Conservation (phyloP, 1,140 invertebrate species). For the Macrosteles quadrilineatus region DNA sequence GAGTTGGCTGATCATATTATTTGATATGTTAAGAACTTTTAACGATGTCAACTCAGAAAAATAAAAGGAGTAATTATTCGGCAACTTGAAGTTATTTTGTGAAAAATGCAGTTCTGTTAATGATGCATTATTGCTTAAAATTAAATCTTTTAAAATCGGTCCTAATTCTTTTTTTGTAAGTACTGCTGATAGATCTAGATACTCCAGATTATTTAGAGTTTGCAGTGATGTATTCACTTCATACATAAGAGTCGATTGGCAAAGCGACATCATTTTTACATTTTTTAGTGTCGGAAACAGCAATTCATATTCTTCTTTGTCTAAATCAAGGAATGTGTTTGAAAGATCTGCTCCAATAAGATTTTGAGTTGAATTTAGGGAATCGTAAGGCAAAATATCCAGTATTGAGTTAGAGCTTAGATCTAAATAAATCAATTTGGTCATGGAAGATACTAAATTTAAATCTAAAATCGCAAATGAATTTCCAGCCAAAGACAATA, state of each 20-base stretch:
- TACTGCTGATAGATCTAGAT: conserved; percentile 4
- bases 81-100: background rate
- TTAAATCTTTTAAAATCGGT: background rate
- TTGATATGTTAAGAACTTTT: background rate
- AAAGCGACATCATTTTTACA: conserved; percentile 2
- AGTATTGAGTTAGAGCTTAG: background rate
- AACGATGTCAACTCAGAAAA: background rate
- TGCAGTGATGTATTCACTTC: background rate
- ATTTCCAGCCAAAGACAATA: background rate
- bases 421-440: background rate
- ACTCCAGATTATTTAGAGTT: conserved; percentile 1
- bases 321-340: background rate
- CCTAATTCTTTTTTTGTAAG: background rate
- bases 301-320: background rate
- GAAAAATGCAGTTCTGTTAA: conserved; percentile 7
- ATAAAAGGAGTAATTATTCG: background rate
- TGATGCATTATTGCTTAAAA: background rate
- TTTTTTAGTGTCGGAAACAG: background rate
- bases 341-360: background rate
- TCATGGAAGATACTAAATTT: background rate
- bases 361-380: background rate
- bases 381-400: background rate
- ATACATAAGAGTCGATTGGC: background rate
- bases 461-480: background rate
- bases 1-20: background rate